These are phyloP conservation scores for Caenorhabditis brenneri DNA, from an alignment of 1,140 invertebrate species.

Conservation along the genomic window DNA sequence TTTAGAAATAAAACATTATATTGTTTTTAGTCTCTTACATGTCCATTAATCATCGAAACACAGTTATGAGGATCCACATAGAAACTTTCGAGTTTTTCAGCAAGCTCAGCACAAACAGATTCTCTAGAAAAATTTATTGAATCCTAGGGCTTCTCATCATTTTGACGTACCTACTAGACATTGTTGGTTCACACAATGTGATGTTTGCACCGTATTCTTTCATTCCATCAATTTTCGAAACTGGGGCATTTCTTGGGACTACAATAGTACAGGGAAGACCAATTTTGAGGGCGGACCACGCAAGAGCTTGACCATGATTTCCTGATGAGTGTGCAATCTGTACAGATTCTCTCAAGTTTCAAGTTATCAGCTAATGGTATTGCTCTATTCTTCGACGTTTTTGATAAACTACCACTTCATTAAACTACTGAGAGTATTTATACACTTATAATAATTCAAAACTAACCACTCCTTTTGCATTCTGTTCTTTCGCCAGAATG, in stretches of 20 bases:
- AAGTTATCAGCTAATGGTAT: no score
- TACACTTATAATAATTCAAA: not conserved
- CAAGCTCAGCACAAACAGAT: conserved; percentile 42
- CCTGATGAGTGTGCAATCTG: conserved; percentile 72
- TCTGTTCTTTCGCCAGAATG: conserved; percentile 50
- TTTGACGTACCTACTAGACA: conserved; percentile 41
- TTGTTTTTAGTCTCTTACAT: conserved; percentile 70
- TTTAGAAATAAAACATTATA: not conserved
- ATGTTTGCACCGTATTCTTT: conserved; percentile 70
- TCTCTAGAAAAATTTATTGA: not conserved
- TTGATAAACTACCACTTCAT: not conserved
- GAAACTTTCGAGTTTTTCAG: conserved; percentile 48
- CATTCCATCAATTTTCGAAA: conserved; percentile 71
- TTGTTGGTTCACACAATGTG: conserved; percentile 63
- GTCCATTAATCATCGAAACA: conserved; percentile 71
- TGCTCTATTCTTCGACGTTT: not conserved
- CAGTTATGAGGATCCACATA: conserved; percentile 71
- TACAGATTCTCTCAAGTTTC: not conserved
- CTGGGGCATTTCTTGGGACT: conserved; percentile 71
- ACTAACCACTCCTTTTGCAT: conserved; percentile 56
- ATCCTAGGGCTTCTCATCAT: not conserved
- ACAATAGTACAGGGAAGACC: conserved; percentile 71
- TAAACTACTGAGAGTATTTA: not conserved
- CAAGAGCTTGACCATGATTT: conserved; percentile 72
- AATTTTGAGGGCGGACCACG: conserved; percentile 70